Percentiles rank a stretch among this genome's conserved stretches.
Conservation (phyloP, 2,797 vertebrate species). For the Sebastiscus albofasciatus region DNA sequence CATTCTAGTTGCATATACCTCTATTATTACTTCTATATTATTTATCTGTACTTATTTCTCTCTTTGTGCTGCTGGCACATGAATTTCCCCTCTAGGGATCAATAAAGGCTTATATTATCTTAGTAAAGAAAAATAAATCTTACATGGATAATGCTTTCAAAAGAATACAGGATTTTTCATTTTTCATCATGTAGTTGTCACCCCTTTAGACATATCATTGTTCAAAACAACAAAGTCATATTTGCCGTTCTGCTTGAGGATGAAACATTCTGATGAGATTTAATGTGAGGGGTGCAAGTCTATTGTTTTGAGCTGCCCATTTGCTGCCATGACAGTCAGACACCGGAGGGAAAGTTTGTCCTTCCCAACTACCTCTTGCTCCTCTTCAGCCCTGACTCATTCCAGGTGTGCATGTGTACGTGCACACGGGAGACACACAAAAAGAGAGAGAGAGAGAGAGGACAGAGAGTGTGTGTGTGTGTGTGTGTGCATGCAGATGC, state of each 20-base stretch:
- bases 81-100: background rate
- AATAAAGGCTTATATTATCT: background rate
- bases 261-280: slow-evolving; percentile 41
- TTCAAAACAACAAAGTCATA: background rate
- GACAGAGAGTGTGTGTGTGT: background rate
- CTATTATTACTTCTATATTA: background rate
- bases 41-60: background rate
- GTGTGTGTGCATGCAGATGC: slow-evolving; percentile 7
- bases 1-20: no score
- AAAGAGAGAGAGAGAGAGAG: background rate
- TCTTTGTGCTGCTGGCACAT: background rate
- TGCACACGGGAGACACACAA: slow-evolving; percentile 14
- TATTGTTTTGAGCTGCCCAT: slow-evolving; percentile 57
- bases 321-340: slow-evolving; percentile 53
- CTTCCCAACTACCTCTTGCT: slow-evolving; percentile 55
- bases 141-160: background rate
- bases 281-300: slow-evolving; percentile 42
- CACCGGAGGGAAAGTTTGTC: slow-evolving; percentile 69
- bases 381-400: slow-evolving; percentile 65
- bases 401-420: slow-evolving; percentile 58
- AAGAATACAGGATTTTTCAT: slow-evolving; percentile 5
- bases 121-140: background rate
- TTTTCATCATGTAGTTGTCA: background rate
- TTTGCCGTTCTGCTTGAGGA: slow-evolving; percentile 13
- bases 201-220: background rate